Evolutionary conservation across 1,140 invertebrate species (phyloP).

Genomic region (Pseudomyrmex concolor): DNA sequence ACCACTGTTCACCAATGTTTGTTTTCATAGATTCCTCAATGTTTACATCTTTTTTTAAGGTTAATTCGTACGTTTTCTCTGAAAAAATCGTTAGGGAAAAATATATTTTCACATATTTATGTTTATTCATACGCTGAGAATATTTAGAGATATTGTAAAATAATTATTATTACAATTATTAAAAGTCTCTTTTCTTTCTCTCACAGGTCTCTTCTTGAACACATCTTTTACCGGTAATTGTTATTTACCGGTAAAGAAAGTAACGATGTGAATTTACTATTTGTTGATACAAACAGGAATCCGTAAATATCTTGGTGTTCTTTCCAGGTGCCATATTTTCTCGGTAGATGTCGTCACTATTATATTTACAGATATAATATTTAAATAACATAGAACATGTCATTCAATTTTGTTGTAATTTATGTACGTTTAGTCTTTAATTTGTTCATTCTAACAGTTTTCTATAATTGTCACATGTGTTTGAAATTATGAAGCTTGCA

Average conservation of each 20-base stretch:
- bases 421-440: not conserved
- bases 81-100: not conserved
- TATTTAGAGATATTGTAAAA: slow-evolving; percentile 10
- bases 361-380: no score
- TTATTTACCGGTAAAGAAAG: no score
- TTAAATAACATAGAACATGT: not conserved
- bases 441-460: not conserved
- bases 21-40: not conserved
- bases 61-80: not conserved
- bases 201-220: not conserved
- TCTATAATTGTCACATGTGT: not conserved
- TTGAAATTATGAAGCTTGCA: not conserved
- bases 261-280: no score
- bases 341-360: no score
- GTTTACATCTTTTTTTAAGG: slow-evolving; percentile 20
- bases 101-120: not conserved
- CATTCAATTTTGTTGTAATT: not conserved
- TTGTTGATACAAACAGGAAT: no score
- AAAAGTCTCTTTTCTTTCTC: not conserved
- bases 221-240: no score
- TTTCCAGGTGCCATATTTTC: no score
- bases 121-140: not conserved
- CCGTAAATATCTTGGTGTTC: no score
- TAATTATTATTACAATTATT: not conserved
- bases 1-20: no score